phyloP scores from a whole-genome alignment of 2,113 vertebrate genomes.

The Lipotes vexillifer region DNA sequence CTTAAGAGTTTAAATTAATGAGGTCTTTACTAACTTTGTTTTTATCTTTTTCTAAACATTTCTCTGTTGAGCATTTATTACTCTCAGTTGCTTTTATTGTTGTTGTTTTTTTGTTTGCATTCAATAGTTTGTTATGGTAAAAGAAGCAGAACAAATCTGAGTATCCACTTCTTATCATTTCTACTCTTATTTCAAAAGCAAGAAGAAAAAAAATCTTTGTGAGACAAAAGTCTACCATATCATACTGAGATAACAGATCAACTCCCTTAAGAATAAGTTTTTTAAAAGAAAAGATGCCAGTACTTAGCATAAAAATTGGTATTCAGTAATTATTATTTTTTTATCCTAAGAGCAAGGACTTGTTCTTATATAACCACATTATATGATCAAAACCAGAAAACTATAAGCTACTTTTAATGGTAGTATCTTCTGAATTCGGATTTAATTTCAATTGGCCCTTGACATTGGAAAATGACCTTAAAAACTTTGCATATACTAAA shows the following conservation, averaged over 20 bases:
- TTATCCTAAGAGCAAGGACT: background rate
- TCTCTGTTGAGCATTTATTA: background rate
- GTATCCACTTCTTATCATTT: background rate
- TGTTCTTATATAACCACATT: background rate
- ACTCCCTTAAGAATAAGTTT: background rate
- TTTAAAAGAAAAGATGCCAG: background rate
- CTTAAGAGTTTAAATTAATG: constrained; percentile 18
- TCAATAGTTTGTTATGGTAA: background rate
- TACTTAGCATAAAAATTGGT: background rate
- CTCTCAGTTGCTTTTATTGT: background rate
- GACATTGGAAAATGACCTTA: constrained; percentile 9
- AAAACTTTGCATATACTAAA: background rate
- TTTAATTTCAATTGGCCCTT: background rate
- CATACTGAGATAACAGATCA: background rate
- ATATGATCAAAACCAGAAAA: background rate
- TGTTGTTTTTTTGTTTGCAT: background rate
- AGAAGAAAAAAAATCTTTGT: background rate
- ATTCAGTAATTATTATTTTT: background rate
- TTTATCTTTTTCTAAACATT: background rate
- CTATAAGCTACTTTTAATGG: background rate
- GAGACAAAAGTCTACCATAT: background rate
- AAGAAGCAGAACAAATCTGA: background rate
- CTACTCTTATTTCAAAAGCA: background rate
- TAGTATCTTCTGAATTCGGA: background rate
- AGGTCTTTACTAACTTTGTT: background rate